Evolutionary conservation across 1,140 invertebrate genomes (phyloP), one percentile per base, ranked within the genome.

Genomic region (Brachionus plicatilis): DNA sequence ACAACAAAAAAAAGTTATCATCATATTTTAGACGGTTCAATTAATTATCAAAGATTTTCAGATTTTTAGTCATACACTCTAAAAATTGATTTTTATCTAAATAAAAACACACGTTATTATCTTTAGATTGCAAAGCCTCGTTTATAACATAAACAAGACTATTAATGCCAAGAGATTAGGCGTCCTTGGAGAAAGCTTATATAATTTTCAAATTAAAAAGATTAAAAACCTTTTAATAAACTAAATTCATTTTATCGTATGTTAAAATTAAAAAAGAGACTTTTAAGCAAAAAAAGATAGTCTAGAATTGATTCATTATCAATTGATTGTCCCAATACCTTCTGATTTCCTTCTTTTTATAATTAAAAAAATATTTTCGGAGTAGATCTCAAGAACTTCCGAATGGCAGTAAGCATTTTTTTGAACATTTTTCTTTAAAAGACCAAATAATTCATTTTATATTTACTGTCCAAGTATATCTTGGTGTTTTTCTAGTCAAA

Each of bases 181-280:
- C 17, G 17, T 60, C 53, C 9, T 60, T 60, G 53, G 53, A 60
- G 53, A 60, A 20, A 60, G n/a, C 53, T 60, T 60, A 60, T 56
- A 56, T 17, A 56, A 56, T 56, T 56, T 56, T 56, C 4, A 56
- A 56, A 56, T 56, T 24, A 60, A 60, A 8, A 8, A 20, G n/a
- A 60, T 60, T 56, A 60, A 60, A 60, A 60, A 60, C 53, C 53
- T 60, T 60, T 60, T 60, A 60, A 60, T 60, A 60, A 60, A 60
- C 53, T 60, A 20, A 60, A 60, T 60, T 24, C 27, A 9, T 27
- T 60, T 9, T 20, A n/a, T 4, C 3, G n/a, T 56, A 20, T 3
- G 2, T 60, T 20, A 8, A 60, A 60, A 60, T 20, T 2, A 60
- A 20, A 20, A 56, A 24, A 60, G 20, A 60, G 20, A 0, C 53